Evolutionary conservation across 2,113 vertebrate species (phyloP), one percentile per base, ranked within the genome.

Genomic region (Pluvianellus socialis): DNA sequence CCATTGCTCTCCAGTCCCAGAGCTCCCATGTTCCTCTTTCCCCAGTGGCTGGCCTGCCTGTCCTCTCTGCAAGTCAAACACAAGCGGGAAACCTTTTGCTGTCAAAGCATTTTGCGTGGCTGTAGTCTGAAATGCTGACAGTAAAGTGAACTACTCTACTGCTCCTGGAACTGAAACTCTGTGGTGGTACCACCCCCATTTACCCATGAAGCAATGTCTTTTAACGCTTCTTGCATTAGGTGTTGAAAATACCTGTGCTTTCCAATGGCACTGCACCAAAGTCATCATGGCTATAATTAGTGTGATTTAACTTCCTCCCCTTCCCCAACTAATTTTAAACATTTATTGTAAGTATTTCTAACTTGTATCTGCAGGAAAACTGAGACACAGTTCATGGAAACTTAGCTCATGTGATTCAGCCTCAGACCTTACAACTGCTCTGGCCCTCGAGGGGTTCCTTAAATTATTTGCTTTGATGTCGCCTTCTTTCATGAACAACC

Each of bases 401-500:
- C 88, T 38, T 32, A 85, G 21, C 88, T 95, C 91, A 50, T 92
- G 90, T 98, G 98, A 98, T 97, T 98, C 97, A 98, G 96, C 92
- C 90, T 96, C 84, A 97, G 95, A 92, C 74, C 96, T 95, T 98
- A 91, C 96, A 98, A 97, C 80, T 97, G 89, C 97, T 93, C 96
- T 96, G 98, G 95, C 97, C 97, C 98, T 96, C 72, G 61, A 91
- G 98, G 98, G 97, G 94, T 96, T 97, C 95, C 97, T 96, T 93
- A 65, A 86, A 91, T 86, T 83, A 61, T 95, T 91, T 88, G 58
- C 97, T 98, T 98, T 98, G 98, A 98, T 97, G 98, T 97, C 79
- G 61, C 92, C 97, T 70, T 77, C 93, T 97, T 96, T 95, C 96
- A 95, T 94, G 95, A 94, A 21, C 79, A 91, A 59, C 47, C 65